phyloP scores from a whole-genome alignment of 2,888 invertebrate genomes.

The Latheticus oryzae region DNA sequence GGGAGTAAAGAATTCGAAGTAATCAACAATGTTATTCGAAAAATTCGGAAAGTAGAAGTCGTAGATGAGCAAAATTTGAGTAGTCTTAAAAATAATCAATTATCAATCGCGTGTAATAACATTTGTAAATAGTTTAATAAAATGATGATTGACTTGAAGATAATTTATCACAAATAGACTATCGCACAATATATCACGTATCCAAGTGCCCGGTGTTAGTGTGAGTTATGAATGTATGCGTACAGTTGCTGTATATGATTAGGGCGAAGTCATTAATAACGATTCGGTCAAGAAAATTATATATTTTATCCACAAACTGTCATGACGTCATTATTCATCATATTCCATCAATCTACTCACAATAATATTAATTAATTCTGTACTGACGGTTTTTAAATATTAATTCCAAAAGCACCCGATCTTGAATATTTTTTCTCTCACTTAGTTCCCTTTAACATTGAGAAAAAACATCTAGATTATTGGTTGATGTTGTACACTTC shows the following conservation, averaged over 20 bases:
- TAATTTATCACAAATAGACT: conserved; percentile 40
- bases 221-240: conserved; percentile 49
- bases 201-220: conserved; percentile 40
- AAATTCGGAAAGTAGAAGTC: no score
- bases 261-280: conserved; percentile 62
- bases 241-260: conserved; percentile 60
- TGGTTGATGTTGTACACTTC: not conserved
- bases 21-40: no score
- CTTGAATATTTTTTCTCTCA: not conserved
- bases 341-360: conserved; percentile 49
- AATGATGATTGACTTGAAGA: conserved; percentile 14
- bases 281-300: conserved; percentile 63
- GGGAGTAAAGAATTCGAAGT: no score
- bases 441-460: not conserved
- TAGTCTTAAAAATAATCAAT: no score
- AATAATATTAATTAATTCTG: conserved; percentile 48
- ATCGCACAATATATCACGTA: conserved; percentile 37
- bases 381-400: conserved; percentile 32
- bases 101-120: no score
- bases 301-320: conserved; percentile 64
- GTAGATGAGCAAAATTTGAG: no score
- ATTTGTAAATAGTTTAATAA: conserved; percentile 29
- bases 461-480: not conserved
- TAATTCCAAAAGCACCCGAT: conserved; percentile 26
- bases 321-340: conserved; percentile 62